Conservation (phyloP, 2,888 invertebrate genomes). For the Apodemia mormo region DNA sequence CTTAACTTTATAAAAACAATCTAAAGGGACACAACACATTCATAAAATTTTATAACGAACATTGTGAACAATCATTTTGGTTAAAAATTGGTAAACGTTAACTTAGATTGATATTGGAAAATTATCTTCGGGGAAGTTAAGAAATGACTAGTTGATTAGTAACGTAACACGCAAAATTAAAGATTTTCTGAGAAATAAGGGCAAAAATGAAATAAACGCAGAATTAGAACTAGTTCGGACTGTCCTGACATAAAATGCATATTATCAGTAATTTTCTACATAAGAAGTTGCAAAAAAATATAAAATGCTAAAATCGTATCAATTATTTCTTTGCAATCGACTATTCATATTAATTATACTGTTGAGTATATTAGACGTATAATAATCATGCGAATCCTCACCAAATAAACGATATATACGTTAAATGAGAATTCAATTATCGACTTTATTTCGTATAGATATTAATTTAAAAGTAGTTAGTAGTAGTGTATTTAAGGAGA, state of each 20-base stretch:
- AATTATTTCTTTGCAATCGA: too few relatives aligned
- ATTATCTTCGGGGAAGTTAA: slow-evolving; percentile 47
- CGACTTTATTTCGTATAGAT: not conserved
- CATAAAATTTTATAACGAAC: slow-evolving; percentile 74
- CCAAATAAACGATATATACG: not conserved
- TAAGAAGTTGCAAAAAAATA: too few relatives aligned
- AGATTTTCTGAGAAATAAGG: not conserved
- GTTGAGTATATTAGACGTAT: not conserved
- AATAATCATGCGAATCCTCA: not conserved
- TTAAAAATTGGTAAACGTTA: slow-evolving; percentile 57
- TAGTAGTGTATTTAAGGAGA: not conserved
- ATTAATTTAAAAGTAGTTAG: not conserved
- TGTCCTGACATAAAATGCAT: too few relatives aligned
- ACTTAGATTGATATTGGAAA: slow-evolving; percentile 35
- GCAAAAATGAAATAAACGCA: not conserved
- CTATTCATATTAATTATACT: too few relatives aligned
- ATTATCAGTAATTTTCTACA: too few relatives aligned
- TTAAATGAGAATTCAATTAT: not conserved
- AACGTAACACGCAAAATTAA: slow-evolving; percentile 23
- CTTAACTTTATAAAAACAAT: slow-evolving; percentile 51
- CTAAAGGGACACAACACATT: slow-evolving; percentile 68
- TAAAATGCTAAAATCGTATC: too few relatives aligned
- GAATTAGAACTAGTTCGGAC: not conserved
- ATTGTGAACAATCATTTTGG: slow-evolving; percentile 76
- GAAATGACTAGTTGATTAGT: slow-evolving; percentile 47